Base-by-base conservation (phyloP, 2,888 invertebrate species). In the Hypolimnas misippus region DNA sequence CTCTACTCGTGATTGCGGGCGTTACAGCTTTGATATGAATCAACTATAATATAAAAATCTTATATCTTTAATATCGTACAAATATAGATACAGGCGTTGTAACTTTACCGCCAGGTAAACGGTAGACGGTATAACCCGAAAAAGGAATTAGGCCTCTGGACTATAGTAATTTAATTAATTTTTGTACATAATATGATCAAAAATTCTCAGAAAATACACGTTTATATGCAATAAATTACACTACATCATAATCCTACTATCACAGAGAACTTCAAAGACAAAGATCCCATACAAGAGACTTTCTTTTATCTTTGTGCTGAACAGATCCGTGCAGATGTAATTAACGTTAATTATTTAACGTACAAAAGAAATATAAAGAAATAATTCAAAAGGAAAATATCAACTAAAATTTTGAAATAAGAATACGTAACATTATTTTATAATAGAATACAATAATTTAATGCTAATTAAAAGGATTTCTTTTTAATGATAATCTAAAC, bases 261-360 rank as follows among this genome's bases (percentile, higher is more conserved):
- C 5, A 40, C 5, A 40, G 35, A 40, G 16, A 14, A 38, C 6
- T 14, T 40, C 40, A 40, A 1, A 14, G 40, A 1, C 40, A 40
- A 40, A 16, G 16, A 40, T 16, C n/a, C 14, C 21, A n/a, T 21
- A 46, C n/a, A 3, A 49, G 17, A 19, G 25, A 25, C 19, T 49
- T 49, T 49, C 46, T 49, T 25, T 21, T 49, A 25, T 25, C 6
- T 14, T 2, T 4, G 14, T 25, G 25, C 7, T 25, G 29, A 14
- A n/a, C n/a, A 14, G 14, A 49, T 29, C 21, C 49, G 29, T 7
- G 14, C 3, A n/a, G 29, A 14, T 14, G 25, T 49, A 49, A 49
- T 49, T 49, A 29, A 49, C 21, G 14, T 25, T 49, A 49, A 49
- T 49, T 49, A 49, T 49, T 49, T 49, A 21, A 19, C 46, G 29